A percentile compares a stretch with the other conserved stretches of the same genome.
phyloP scores from a whole-genome alignment of 2,888 invertebrate genomes.

The Pecten maximus region DNA sequence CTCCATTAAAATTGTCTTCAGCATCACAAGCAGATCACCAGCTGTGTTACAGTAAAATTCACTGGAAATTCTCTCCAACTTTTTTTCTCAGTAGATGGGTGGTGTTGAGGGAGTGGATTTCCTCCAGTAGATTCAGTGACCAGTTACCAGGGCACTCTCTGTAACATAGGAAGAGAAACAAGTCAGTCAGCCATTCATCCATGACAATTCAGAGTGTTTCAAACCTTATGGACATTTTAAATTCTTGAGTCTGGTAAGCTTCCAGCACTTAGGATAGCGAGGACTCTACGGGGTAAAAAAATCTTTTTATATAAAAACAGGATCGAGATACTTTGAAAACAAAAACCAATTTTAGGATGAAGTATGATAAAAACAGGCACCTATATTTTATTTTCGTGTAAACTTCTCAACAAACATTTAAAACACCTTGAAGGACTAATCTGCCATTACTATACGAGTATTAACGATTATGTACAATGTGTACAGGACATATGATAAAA shows the following conservation, averaged over 20 bases:
- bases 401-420: too few relatives aligned
- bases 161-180: conserved; percentile 4
- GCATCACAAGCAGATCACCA: not conserved
- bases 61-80: not conserved
- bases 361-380: too few relatives aligned
- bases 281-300: too few relatives aligned
- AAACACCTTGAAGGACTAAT: too few relatives aligned
- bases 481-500: too few relatives aligned
- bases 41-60: not conserved
- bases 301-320: too few relatives aligned
- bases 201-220: not conserved
- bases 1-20: conserved; percentile 9
- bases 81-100: not conserved
- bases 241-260: not conserved
- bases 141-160: not conserved
- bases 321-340: too few relatives aligned
- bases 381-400: too few relatives aligned
- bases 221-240: not conserved
- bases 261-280: not conserved
- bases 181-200: conserved; percentile 2
- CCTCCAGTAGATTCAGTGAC: not conserved
- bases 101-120: not conserved
- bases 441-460: too few relatives aligned
- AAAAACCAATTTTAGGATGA: too few relatives aligned
- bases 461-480: too few relatives aligned